Evolutionary conservation across 1,140 invertebrate genomes (phyloP).

Genomic region (Drosophila kanapiae): DNA sequence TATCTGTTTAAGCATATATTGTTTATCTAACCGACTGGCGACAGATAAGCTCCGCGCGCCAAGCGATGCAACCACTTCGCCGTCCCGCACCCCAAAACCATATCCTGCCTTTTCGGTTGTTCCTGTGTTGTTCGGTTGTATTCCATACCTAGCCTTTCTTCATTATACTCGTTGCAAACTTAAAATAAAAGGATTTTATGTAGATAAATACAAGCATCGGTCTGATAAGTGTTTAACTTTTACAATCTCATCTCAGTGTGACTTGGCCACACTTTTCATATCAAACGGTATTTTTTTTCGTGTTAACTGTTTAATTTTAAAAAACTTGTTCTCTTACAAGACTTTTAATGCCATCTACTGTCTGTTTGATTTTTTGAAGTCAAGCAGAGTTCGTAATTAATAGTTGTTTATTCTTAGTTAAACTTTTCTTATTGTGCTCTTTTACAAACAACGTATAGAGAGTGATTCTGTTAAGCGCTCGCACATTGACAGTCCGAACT

Average conservation of each 20-base stretch:
- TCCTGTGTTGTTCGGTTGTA: slow-evolving; percentile 9
- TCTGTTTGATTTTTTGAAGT: not conserved
- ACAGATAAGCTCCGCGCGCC: slow-evolving; percentile 49
- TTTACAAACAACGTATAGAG: not conserved
- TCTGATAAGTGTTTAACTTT: not conserved
- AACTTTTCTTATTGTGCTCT: not conserved
- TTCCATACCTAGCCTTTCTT: slow-evolving; percentile 1
- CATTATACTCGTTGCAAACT: slow-evolving; percentile 8
- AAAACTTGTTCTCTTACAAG: not conserved
- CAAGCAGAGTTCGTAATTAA: not conserved
- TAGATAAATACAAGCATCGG: slow-evolving; percentile 10
- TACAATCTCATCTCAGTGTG: too few relatives aligned
- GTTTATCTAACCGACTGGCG: slow-evolving; percentile 15
- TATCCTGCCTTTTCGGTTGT: slow-evolving; percentile 36
- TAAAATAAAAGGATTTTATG: slow-evolving; percentile 32
- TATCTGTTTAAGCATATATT: slow-evolving; percentile 42
- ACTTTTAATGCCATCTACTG: not conserved
- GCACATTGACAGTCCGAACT: too few relatives aligned
- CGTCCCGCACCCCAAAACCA: not conserved
- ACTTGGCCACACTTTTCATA: not conserved
- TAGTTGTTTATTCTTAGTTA: not conserved
- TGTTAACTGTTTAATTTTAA: not conserved
- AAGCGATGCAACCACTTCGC: slow-evolving; percentile 6
- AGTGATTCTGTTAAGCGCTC: not conserved
- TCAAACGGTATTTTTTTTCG: not conserved